A percentile compares a stretch with the other conserved stretches of the same genome.
These are phyloP conservation scores for Tetragnatha versicolor DNA, from an alignment of 1,140 invertebrate species.

Conservation along the genomic window DNA sequence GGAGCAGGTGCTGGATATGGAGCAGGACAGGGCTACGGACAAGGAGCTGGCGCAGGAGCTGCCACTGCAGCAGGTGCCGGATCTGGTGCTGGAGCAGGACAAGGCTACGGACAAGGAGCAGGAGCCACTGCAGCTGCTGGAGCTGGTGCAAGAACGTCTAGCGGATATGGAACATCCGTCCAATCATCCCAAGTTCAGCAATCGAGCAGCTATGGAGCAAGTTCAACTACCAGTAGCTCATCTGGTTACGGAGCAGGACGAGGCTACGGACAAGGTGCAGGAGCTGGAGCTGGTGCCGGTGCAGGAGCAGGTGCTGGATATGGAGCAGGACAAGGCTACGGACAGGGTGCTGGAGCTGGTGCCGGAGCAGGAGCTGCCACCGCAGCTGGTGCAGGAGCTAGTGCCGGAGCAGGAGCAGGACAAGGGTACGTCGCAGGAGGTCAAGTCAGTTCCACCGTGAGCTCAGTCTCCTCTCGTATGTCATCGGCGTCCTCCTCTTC, in stretches of 20 bases:
- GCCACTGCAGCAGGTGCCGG: neutral
- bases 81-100: neutral
- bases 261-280: neutral
- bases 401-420: neutral
- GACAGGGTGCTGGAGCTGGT: neutral
- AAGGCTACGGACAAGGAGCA: neutral
- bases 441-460: too few relatives aligned
- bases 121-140: too few relatives aligned
- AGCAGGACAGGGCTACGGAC: neutral
- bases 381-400: neutral
- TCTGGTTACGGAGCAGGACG: neutral
- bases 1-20: neutral
- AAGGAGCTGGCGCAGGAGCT: neutral
- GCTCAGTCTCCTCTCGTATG: neutral
- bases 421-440: neutral
- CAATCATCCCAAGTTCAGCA: too few relatives aligned
- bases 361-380: neutral
- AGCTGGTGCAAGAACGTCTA: too few relatives aligned
- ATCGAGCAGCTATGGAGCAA: too few relatives aligned
- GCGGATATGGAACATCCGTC: too few relatives aligned
- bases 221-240: too few relatives aligned
- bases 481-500: neutral
- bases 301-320: neutral
- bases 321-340: neutral
- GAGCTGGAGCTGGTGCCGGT: constrained; percentile 10